phyloP scores from a whole-genome alignment of 2,888 invertebrate genomes.

The Catocala sponsa region DNA sequence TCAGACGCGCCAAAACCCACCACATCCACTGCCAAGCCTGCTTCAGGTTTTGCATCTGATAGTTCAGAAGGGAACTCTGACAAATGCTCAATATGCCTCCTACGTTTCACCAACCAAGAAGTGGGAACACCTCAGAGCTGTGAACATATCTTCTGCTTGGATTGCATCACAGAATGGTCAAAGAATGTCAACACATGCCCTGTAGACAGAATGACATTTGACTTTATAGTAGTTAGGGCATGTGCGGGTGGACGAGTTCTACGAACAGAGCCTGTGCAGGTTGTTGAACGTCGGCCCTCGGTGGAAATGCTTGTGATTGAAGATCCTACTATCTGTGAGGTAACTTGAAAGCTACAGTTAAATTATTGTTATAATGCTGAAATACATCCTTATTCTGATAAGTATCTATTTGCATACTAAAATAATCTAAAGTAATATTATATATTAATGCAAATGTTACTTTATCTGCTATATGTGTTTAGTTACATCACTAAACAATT shows the following conservation, averaged over 20 bases:
- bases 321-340: conserved; percentile 93
- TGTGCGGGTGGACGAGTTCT: conserved; percentile 90
- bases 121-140: conserved; percentile 95
- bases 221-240: conserved; percentile 92
- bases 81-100: conserved; percentile 96
- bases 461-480: not conserved
- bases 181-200: conserved; percentile 98
- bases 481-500: too few species aligned
- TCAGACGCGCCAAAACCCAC: conserved; percentile 48
- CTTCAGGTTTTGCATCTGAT: conserved; percentile 84
- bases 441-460: not conserved
- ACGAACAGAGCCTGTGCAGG: conserved; percentile 90
- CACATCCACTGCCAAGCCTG: conserved; percentile 43
- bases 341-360: conserved; percentile 48
- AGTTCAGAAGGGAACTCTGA: conserved; percentile 92
- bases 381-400: too few species aligned
- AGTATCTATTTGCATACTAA: too few species aligned
- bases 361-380: too few species aligned
- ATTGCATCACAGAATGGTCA: conserved; percentile 98
- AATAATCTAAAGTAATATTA: too few species aligned
- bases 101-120: conserved; percentile 92
- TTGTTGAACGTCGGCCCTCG: conserved; percentile 81
- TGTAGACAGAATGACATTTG: conserved; percentile 94
- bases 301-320: conserved; percentile 84
- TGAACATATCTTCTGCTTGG: conserved; percentile 96